phyloP scores from a whole-genome alignment of 2,113 vertebrate species.

The Paedocypris sp. region DNA sequence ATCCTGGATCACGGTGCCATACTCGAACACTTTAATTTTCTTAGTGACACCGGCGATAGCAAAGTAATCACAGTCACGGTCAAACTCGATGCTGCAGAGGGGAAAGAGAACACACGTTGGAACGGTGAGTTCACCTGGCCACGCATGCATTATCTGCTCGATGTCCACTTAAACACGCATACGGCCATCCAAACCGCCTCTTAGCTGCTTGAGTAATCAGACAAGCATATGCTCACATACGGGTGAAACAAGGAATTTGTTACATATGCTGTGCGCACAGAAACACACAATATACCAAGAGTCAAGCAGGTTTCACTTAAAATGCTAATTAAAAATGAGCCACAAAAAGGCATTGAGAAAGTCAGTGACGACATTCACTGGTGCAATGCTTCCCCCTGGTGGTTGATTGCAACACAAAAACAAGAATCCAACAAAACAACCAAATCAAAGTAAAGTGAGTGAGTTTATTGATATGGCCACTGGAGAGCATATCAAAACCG shows the following conservation, averaged over 20 bases:
- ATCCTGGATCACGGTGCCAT: constrained; percentile 97
- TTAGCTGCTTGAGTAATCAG: not conserved
- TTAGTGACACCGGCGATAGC: constrained; percentile 98
- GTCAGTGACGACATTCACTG: not conserved
- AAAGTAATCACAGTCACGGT: constrained; percentile 98
- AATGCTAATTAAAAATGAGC: too few relatives aligned
- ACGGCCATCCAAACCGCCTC: not conserved
- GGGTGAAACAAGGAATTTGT: too few relatives aligned
- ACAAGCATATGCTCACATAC: not conserved
- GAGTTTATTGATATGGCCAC: too few relatives aligned
- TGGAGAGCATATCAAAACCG: too few relatives aligned
- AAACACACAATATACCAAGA: too few relatives aligned
- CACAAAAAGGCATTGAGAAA: not conserved
- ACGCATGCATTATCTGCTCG: not conserved
- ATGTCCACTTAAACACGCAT: not conserved
- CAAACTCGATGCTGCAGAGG: constrained; percentile 87
- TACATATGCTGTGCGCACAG: too few relatives aligned
- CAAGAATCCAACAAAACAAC: not conserved
- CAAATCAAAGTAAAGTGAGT: too few relatives aligned
- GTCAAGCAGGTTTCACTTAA: too few relatives aligned
- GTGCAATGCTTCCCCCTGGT: constrained; percentile 32
- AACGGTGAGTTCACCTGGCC: constrained; percentile 4
- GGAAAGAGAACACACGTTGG: constrained; percentile 1
- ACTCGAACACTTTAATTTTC: constrained; percentile 99
- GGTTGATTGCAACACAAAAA: not conserved